Evolutionary conservation across 2,113 vertebrate species (phyloP).

Genomic region (Prolemur simus): DNA sequence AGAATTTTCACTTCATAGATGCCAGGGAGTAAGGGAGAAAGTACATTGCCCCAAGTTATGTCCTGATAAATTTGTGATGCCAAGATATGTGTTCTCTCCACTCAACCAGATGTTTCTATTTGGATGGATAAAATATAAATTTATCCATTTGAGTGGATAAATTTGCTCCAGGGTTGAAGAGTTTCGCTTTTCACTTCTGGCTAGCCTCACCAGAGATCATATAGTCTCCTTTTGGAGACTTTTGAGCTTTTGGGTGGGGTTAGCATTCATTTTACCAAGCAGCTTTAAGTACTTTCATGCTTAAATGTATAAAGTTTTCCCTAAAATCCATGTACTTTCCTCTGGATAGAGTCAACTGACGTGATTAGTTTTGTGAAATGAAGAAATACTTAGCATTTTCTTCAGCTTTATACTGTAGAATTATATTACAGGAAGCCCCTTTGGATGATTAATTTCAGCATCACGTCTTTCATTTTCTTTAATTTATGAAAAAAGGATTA

Average conservation of each 20-base stretch:
- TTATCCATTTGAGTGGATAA: not conserved
- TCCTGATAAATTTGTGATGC: not conserved
- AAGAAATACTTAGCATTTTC: not conserved
- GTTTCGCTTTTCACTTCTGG: not conserved
- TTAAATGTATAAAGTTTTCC: not conserved
- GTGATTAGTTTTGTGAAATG: not conserved
- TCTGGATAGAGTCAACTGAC: not conserved
- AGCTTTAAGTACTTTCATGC: not conserved
- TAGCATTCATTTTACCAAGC: not conserved
- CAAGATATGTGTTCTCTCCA: not conserved
- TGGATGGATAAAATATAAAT: not conserved
- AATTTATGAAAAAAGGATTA: not conserved
- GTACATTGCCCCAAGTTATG: not conserved
- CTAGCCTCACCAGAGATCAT: not conserved
- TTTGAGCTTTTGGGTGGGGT: not conserved
- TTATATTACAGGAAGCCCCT: not conserved
- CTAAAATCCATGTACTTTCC: not conserved
- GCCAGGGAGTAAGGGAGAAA: not conserved
- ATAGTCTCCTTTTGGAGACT: not conserved
- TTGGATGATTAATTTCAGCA: not conserved
- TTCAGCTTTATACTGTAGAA: not conserved
- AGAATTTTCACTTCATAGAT: not conserved
- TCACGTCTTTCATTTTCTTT: not conserved
- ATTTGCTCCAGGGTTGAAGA: not conserved
- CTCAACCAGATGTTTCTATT: not conserved